Conservation (phyloP, 1,140 invertebrate species). For the Hylaeus volcanicus region DNA sequence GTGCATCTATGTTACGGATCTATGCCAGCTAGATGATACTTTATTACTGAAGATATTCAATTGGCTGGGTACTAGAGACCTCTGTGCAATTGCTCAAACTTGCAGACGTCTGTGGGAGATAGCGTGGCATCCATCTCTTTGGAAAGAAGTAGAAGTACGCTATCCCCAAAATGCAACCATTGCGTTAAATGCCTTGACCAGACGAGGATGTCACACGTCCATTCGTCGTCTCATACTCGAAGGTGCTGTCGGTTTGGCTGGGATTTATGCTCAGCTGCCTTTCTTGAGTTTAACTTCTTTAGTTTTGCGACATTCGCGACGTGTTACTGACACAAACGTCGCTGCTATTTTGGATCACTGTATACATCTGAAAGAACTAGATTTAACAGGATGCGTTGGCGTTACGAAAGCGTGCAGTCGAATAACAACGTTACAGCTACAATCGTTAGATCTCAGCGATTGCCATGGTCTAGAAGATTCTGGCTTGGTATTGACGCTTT, state of each 20-base stretch:
- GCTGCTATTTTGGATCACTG: conserved; percentile 70
- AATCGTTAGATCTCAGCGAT: conserved; percentile 92
- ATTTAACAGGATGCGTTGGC: conserved; percentile 86
- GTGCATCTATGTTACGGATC: conserved; percentile 43
- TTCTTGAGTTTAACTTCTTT: conserved; percentile 73
- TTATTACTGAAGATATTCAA: conserved; percentile 85
- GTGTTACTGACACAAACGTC: conserved; percentile 66
- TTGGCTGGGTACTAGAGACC: conserved; percentile 88
- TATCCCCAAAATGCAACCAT: conserved; percentile 83
- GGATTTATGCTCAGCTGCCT: conserved; percentile 82
- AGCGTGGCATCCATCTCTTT: conserved; percentile 90
- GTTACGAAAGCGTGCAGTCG: conserved; percentile 84
- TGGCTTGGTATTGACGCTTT: conserved; percentile 89
- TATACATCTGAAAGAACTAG: conserved; percentile 80
- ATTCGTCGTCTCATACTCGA: conserved; percentile 86
- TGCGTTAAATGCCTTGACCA: conserved; percentile 81
- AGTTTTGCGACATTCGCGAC: conserved; percentile 68
- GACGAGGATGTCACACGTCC: conserved; percentile 80
- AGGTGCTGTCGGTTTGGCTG: conserved; percentile 88
- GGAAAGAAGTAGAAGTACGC: conserved; percentile 86
- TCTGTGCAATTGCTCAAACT: conserved; percentile 90
- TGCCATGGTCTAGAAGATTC: conserved; percentile 91
- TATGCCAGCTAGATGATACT: conserved; percentile 80
- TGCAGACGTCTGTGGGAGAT: conserved; percentile 90
- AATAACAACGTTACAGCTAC: conserved; percentile 83